phyloP scores from a whole-genome alignment of 1,140 invertebrate species.

The Lineus longissimus region DNA sequence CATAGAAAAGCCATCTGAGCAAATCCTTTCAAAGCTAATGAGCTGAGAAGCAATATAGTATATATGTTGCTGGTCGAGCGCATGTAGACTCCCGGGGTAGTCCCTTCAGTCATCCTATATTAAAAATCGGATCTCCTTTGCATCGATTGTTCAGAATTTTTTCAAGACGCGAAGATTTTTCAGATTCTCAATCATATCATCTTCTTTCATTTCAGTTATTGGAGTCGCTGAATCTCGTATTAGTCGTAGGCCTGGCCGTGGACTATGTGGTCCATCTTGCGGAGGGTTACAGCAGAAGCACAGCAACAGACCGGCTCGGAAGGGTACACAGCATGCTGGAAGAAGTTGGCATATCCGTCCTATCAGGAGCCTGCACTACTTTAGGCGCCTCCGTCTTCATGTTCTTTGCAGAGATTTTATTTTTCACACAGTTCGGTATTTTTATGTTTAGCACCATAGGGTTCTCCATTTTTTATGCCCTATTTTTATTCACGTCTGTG shows the following conservation, averaged over 20 bases:
- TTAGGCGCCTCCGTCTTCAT: constrained; percentile 3
- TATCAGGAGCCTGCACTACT: neutral
- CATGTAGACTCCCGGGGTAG: too few species aligned
- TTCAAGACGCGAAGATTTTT: neutral
- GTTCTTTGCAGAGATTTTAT: constrained; percentile 5
- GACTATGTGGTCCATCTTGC: constrained; percentile 24
- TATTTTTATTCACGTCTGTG: neutral
- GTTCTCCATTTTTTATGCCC: neutral
- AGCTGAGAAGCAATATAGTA: too few species aligned
- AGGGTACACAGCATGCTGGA: constrained; percentile 14
- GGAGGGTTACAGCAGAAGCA: constrained; percentile 16
- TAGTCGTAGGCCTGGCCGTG: constrained; percentile 22
- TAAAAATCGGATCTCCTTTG: too few species aligned
- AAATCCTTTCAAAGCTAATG: too few species aligned
- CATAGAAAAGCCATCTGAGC: too few species aligned
- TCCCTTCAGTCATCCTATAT: too few species aligned
- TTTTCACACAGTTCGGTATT: constrained; percentile 4
- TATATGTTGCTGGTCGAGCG: too few species aligned
- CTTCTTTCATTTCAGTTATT: constrained; percentile 13
- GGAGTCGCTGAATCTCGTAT: constrained; percentile 17
- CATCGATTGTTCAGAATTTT: too few species aligned
- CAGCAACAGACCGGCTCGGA: constrained; percentile 7
- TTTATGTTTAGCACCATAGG: constrained; percentile 1
- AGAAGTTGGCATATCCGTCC: constrained; percentile 13
- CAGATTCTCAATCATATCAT: constrained; percentile 1